Percentiles rank a stretch among this genome's conserved stretches.
Conservation (phyloP, 2,888 invertebrate species). For the Drosophila differens region DNA sequence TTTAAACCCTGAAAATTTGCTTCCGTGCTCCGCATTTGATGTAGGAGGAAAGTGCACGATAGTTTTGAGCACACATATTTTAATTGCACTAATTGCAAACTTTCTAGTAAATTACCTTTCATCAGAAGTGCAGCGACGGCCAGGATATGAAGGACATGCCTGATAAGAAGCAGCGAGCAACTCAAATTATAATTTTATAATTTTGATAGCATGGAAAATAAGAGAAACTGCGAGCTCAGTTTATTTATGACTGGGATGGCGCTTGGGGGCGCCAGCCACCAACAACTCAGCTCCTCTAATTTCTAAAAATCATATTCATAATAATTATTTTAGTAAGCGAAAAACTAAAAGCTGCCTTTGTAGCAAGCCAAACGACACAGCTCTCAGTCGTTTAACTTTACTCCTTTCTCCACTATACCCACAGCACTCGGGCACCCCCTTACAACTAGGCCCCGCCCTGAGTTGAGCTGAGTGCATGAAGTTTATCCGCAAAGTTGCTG, state of each 20-base stretch:
- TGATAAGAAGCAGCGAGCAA: slow-evolving; percentile 29
- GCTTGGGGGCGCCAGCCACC: slow-evolving; percentile 16
- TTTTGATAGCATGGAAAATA: slow-evolving; percentile 65
- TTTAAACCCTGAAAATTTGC: slow-evolving; percentile 6
- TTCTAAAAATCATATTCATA: slow-evolving; percentile 69
- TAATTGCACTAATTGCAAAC: slow-evolving; percentile 81
- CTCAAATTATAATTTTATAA: slow-evolving; percentile 67
- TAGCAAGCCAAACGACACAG: slow-evolving; percentile 28
- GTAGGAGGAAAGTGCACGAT: slow-evolving; percentile 4
- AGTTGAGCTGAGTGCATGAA: slow-evolving; percentile 29
- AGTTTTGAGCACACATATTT: slow-evolving; percentile 60
- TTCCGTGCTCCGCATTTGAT: background rate
- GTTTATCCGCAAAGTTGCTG: slow-evolving; percentile 52
- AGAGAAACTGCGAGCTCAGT: slow-evolving; percentile 37
- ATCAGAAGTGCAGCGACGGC: slow-evolving; percentile 41
- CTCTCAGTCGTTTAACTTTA: slow-evolving; percentile 23
- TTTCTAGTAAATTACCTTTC: slow-evolving; percentile 82
- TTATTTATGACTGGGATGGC: slow-evolving; percentile 23
- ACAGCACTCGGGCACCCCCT: background rate
- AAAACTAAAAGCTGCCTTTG: slow-evolving; percentile 70
- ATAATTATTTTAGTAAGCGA: slow-evolving; percentile 72
- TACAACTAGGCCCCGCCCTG: background rate
- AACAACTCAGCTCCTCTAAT: slow-evolving; percentile 36
- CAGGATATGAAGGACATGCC: slow-evolving; percentile 20
- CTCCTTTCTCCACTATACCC: slow-evolving; percentile 1